Evolutionary conservation across 2,888 invertebrate species (phyloP).

Genomic region (Drosophila aldrichi): DNA sequence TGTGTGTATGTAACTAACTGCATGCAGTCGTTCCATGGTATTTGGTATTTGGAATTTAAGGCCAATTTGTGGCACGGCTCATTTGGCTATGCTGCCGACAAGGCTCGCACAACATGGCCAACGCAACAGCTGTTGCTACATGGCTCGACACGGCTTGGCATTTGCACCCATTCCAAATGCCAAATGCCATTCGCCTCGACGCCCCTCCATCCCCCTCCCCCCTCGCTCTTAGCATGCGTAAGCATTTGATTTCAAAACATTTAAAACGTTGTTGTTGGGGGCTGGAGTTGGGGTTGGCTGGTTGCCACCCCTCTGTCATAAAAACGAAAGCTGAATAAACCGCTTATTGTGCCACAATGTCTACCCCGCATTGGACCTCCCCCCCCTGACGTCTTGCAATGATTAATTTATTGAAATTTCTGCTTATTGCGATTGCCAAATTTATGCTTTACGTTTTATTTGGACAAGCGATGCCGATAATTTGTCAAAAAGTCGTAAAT

Average conservation of each 20-base stretch:
- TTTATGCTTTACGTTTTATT: conserved; percentile 72
- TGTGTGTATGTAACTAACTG: neutral
- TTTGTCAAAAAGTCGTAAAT: conserved; percentile 82
- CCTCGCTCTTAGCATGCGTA: conserved; percentile 35
- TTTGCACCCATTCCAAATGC: conserved; percentile 11
- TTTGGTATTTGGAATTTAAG: conserved; percentile 44
- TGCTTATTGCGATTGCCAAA: conserved; percentile 74
- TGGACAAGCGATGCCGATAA: conserved; percentile 74
- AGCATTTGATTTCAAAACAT: conserved; percentile 69
- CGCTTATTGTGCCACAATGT: conserved; percentile 48
- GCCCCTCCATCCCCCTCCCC: neutral
- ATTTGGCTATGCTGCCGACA: conserved; percentile 35
- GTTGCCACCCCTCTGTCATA: conserved; percentile 47
- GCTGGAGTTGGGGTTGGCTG: conserved; percentile 47
- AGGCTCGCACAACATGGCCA: conserved; percentile 67
- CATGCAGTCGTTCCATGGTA: conserved; percentile 9
- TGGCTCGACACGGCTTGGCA: conserved; percentile 69
- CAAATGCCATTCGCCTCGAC: neutral
- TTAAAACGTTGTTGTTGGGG: conserved; percentile 33
- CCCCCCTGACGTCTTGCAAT: conserved; percentile 51
- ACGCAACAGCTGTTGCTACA: conserved; percentile 76
- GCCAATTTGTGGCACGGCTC: conserved; percentile 37
- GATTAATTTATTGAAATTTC: conserved; percentile 79
- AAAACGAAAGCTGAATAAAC: conserved; percentile 48
- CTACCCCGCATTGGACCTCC: neutral